phyloP scores from a whole-genome alignment of 2,888 invertebrate species.

The Drosophila helvetica region DNA sequence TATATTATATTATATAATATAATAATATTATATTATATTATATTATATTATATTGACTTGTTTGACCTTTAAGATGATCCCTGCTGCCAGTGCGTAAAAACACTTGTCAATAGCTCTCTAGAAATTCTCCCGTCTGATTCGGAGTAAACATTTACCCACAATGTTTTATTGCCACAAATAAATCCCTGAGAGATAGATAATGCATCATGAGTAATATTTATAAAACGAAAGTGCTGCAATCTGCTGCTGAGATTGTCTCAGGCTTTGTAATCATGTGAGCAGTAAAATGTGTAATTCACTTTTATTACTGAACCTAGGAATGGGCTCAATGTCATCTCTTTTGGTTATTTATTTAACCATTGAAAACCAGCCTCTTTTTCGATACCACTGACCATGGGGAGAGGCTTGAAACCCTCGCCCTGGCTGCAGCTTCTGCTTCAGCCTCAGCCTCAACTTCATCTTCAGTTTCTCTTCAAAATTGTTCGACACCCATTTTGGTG shows the following conservation, averaged over 20 bases:
- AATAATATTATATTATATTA: too few species aligned
- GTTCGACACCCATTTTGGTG: conserved; percentile 17
- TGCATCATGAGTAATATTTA: neutral
- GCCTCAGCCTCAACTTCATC: neutral
- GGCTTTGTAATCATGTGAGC: neutral
- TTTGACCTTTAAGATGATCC: too few species aligned
- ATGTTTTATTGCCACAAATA: neutral
- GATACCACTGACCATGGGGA: conserved; percentile 24
- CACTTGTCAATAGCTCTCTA: neutral
- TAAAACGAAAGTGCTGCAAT: neutral
- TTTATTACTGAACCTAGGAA: conserved; percentile 4
- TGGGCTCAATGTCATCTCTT: conserved; percentile 22
- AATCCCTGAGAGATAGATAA: neutral
- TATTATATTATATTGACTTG: too few species aligned
- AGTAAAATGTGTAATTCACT: neutral
- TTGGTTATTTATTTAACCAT: conserved; percentile 1
- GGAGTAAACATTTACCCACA: neutral
- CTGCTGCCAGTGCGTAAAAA: neutral
- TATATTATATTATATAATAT: too few species aligned
- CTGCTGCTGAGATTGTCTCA: neutral
- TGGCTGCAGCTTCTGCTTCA: neutral
- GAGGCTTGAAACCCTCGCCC: neutral
- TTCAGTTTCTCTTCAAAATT: conserved; percentile 10
- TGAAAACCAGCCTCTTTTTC: conserved; percentile 10
- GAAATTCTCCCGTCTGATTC: neutral